Evolutionary conservation across 2,888 invertebrate species (phyloP).

Genomic region (Rhaphigaster nebulosa): DNA sequence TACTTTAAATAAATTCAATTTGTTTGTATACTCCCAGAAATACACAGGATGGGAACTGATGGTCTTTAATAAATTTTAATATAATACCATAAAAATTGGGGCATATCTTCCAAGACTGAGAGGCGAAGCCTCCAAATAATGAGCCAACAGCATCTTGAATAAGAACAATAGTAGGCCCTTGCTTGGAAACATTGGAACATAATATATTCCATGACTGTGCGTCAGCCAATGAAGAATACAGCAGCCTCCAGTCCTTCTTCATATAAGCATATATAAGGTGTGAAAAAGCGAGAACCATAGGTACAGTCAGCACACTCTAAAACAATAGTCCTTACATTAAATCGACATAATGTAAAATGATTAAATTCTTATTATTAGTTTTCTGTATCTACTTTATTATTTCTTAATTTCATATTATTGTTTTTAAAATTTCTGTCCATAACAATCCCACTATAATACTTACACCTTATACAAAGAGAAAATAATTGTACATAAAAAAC

Average conservation of each 20-base stretch:
- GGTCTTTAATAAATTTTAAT: not conserved
- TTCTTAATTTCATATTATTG: too few relatives aligned
- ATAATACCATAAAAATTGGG: slow-evolving; percentile 62
- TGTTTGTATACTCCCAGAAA: too few relatives aligned
- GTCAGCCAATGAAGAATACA: slow-evolving; percentile 60
- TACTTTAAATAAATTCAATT: too few relatives aligned
- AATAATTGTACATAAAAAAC: too few relatives aligned
- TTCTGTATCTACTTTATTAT: too few relatives aligned
- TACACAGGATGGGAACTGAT: not conserved
- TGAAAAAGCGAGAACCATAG: slow-evolving; percentile 18
- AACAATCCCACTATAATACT: too few relatives aligned
- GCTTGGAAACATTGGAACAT: slow-evolving; percentile 52
- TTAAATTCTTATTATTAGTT: not conserved
- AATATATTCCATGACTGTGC: slow-evolving; percentile 62
- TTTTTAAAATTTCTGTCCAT: too few relatives aligned
- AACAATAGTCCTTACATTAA: not conserved
- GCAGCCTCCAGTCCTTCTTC: slow-evolving; percentile 60
- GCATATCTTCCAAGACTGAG: slow-evolving; percentile 60
- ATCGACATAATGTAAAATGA: not conserved
- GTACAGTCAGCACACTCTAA: not conserved
- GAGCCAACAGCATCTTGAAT: slow-evolving; percentile 58
- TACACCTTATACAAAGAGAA: too few relatives aligned
- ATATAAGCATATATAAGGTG: slow-evolving; percentile 1
- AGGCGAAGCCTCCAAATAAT: slow-evolving; percentile 61
- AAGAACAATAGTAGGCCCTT: slow-evolving; percentile 62